Conservation (phyloP, 2,888 invertebrate genomes). For the Chrysolina haemoptera region DNA sequence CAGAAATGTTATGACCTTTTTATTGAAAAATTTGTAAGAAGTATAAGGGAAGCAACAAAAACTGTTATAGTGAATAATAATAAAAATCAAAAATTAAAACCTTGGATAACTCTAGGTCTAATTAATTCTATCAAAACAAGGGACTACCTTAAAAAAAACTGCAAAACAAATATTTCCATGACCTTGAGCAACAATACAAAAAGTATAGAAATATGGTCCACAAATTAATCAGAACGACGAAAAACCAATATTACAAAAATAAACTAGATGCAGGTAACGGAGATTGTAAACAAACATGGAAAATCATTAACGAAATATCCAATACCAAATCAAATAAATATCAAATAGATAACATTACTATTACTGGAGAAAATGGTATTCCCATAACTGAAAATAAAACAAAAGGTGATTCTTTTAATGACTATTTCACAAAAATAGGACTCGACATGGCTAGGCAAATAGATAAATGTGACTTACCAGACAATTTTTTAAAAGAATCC, state of each 20-base stretch:
- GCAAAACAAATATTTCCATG: neutral
- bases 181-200: neutral
- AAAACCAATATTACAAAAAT: slow-evolving; percentile 17
- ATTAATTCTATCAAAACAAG: neutral
- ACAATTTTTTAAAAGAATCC: neutral
- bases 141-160: slow-evolving; percentile 1
- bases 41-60: neutral
- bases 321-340: slow-evolving; percentile 3
- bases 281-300: slow-evolving; percentile 11
- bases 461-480: neutral
- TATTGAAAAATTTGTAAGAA: neutral
- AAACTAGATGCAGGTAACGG: neutral
- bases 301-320: slow-evolving; percentile 15
- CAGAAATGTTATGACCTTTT: slow-evolving; percentile 1
- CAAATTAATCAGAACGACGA: neutral
- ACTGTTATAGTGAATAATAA: neutral
- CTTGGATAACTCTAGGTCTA: no score
- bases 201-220: neutral
- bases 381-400: neutral
- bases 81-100: no score
- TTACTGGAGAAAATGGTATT: neutral
- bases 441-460: no score
- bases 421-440: no score
- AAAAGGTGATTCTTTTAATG: neutral
- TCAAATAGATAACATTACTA: neutral